These are phyloP conservation scores for Athene cunicularia DNA, from an alignment of 2,113 vertebrate genomes.

Conservation along the genomic window DNA sequence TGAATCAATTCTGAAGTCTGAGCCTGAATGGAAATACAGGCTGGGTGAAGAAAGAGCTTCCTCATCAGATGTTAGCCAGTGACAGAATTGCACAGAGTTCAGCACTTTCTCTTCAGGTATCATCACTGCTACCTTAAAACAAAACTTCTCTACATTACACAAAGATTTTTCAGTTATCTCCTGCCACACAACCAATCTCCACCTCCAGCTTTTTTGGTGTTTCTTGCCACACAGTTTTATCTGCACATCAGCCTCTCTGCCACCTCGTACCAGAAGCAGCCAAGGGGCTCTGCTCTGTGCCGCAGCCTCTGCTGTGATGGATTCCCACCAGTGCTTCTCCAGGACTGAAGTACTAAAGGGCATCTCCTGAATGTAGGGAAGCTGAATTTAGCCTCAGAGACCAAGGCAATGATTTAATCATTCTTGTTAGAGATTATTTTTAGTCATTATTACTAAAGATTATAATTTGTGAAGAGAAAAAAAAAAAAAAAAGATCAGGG, in stretches of 20 bases:
- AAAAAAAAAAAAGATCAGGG: background rate
- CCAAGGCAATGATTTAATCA: background rate
- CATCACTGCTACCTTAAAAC: background rate
- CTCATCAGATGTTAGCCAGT: background rate
- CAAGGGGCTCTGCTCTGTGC: background rate
- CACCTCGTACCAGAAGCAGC: background rate
- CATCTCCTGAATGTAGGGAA: background rate
- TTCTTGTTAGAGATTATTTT: background rate
- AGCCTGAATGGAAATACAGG: background rate
- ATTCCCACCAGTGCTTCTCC: fast-evolving
- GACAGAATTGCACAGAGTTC: background rate
- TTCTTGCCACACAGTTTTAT: background rate
- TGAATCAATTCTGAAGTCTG: background rate
- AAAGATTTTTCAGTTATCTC: background rate
- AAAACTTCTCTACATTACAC: background rate
- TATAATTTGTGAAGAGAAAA: background rate
- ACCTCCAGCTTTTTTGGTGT: background rate
- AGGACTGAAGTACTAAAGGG: background rate
- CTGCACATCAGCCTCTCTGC: background rate
- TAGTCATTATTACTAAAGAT: background rate
- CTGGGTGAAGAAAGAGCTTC: background rate
- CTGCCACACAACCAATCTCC: background rate
- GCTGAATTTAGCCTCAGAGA: background rate
- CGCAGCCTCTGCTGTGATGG: background rate
- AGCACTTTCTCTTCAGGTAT: background rate